Conservation (phyloP, 2,888 invertebrate genomes). For the Cremastinae sp. region DNA sequence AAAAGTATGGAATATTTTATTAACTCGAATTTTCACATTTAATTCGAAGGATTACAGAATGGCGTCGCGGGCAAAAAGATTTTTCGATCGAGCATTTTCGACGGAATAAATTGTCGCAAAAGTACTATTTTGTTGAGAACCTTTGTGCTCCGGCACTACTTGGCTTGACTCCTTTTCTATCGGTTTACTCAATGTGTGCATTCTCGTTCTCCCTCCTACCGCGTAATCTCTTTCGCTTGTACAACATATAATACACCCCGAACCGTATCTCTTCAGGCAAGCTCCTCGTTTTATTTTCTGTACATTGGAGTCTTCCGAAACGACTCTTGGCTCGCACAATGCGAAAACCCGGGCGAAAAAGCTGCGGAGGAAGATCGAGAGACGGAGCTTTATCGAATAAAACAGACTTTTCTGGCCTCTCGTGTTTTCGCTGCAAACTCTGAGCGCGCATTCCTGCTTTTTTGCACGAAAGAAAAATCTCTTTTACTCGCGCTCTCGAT, state of each 20-base stretch:
- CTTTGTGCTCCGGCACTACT: constrained; percentile 42
- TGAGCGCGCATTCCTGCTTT: constrained; percentile 32
- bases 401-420: constrained; percentile 51
- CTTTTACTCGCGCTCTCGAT: constrained; percentile 27
- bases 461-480: constrained; percentile 26
- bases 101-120: constrained; percentile 37
- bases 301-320: constrained; percentile 55
- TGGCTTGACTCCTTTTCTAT: constrained; percentile 43
- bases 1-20: no score
- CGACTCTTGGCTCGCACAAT: constrained; percentile 56
- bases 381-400: constrained; percentile 40
- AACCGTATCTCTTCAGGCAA: constrained; percentile 6
- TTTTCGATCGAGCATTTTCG: constrained; percentile 26
- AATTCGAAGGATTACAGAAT: no score
- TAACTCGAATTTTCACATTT: no score
- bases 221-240: constrained; percentile 12
- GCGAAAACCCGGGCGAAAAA: constrained; percentile 24
- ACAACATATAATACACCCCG: constrained; percentile 2
- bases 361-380: no score
- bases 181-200: constrained; percentile 28
- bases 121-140: constrained; percentile 49
- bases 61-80: no score
- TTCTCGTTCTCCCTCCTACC: constrained; percentile 44
- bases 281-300: constrained; percentile 15
- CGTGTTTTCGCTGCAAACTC: constrained; percentile 50